Evolutionary conservation across 2,797 vertebrate genomes (phyloP).

Genomic region (Sebastes trivittatus): DNA sequence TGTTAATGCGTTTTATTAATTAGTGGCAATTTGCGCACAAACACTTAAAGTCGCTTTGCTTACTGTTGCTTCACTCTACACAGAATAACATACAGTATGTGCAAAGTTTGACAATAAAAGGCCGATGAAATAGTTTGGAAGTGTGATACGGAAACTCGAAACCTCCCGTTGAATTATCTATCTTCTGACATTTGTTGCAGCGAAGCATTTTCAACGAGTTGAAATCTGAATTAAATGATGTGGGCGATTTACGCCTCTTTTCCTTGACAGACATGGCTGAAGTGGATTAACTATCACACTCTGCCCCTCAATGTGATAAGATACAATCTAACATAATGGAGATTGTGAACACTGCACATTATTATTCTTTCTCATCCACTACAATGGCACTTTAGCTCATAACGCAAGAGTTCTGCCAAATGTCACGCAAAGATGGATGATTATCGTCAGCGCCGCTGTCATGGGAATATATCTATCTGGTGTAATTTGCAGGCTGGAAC

Average conservation of each 20-base stretch:
- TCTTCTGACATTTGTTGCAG: neutral
- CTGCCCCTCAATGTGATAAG: conserved; percentile 56
- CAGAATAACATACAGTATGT: neutral
- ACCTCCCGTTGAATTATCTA: neutral
- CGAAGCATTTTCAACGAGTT: conserved; percentile 1
- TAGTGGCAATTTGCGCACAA: no score
- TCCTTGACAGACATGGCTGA: conserved; percentile 49
- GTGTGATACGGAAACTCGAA: neutral
- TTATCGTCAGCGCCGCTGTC: conserved; percentile 70
- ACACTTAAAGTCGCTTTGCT: neutral
- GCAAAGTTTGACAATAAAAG: neutral
- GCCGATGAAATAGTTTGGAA: neutral
- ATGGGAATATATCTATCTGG: conserved; percentile 78
- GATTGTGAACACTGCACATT: conserved; percentile 66
- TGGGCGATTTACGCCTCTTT: conserved; percentile 7
- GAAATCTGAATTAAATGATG: conserved; percentile 41
- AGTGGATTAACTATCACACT: conserved; percentile 63
- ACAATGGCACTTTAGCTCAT: conserved; percentile 75
- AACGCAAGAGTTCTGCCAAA: conserved; percentile 78
- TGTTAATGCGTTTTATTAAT: no score
- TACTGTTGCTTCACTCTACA: neutral
- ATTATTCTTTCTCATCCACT: conserved; percentile 72
- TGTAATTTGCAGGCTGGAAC: conserved; percentile 75
- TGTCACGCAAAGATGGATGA: conserved; percentile 74
- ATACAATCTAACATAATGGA: conserved; percentile 69